Evolutionary conservation across 2,888 invertebrate species (phyloP).

Genomic region (Ashinkailepas kermadecensis): DNA sequence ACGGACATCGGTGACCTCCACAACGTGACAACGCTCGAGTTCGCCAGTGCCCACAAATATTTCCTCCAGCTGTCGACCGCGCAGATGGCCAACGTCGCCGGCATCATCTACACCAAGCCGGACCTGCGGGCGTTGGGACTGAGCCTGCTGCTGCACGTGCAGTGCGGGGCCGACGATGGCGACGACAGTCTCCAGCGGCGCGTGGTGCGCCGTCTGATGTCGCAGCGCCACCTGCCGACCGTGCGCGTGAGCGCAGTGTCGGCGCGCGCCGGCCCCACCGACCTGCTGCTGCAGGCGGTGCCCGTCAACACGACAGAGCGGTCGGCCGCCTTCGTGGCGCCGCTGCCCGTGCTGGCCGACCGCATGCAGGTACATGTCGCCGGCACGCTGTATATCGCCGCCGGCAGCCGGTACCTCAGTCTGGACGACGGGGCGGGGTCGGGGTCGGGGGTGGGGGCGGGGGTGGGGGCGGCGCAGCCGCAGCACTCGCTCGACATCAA

Average conservation of each 20-base stretch:
- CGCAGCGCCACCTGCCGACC: neutral
- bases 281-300: slow-evolving; percentile 10
- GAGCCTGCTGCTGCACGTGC: neutral
- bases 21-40: neutral
- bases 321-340: neutral
- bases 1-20: neutral
- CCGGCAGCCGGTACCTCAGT: neutral
- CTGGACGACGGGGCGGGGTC: neutral
- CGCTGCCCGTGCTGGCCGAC: neutral
- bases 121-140: neutral
- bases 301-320: neutral
- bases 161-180: neutral
- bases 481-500: neutral
- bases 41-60: neutral
- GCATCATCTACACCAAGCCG: neutral
- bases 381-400: neutral
- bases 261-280: neutral
- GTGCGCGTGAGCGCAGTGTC: neutral
- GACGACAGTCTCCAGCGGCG: neutral
- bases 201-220: neutral
- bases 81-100: neutral
- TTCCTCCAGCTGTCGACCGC: neutral
- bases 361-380: neutral
- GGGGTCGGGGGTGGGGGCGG: too few species aligned
- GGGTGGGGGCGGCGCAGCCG: neutral